Evolutionary conservation across 2,113 vertebrate genomes (phyloP).

Genomic region (Scomber scombrus): DNA sequence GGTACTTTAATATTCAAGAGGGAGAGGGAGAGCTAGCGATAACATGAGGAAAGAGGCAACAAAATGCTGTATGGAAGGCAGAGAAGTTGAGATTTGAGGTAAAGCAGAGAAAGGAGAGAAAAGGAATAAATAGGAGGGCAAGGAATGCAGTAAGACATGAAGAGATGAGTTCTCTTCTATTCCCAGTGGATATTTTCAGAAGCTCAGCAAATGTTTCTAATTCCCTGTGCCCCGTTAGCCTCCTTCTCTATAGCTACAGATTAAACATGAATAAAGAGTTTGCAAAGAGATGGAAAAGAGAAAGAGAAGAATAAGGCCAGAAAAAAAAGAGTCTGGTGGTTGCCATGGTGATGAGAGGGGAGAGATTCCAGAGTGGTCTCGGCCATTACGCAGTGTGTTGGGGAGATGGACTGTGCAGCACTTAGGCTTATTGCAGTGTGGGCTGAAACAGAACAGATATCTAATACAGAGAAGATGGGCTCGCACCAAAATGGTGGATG

Average conservation of each 20-base stretch:
- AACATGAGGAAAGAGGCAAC: conserved; percentile 25
- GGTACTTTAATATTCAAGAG: conserved; percentile 57
- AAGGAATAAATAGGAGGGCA: background rate
- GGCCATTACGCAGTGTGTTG: conserved; percentile 72
- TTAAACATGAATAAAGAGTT: conserved; percentile 68
- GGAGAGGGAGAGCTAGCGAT: background rate
- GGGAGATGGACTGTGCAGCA: conserved; percentile 72
- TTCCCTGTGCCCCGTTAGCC: conserved; percentile 44
- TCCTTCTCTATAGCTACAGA: conserved; percentile 51
- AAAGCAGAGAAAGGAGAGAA: conserved; percentile 3
- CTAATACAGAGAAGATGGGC: conserved; percentile 69
- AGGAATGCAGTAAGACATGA: conserved; percentile 39
- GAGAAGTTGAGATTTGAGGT: conserved; percentile 13
- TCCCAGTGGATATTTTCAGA: conserved; percentile 51
- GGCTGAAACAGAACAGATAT: conserved; percentile 71
- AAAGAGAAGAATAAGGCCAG: conserved; percentile 30
- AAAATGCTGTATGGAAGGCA: background rate
- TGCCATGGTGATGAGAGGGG: conserved; percentile 73
- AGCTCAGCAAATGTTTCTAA: conserved; percentile 47
- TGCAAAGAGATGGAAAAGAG: conserved; percentile 51
- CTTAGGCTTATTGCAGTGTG: conserved; percentile 79
- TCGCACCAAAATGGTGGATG: conserved; percentile 72
- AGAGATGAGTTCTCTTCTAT: conserved; percentile 35
- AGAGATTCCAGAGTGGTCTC: conserved; percentile 73
- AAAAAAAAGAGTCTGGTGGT: conserved; percentile 58